Conservation (phyloP, 2,113 vertebrate genomes). For the Silurus meridionalis region DNA sequence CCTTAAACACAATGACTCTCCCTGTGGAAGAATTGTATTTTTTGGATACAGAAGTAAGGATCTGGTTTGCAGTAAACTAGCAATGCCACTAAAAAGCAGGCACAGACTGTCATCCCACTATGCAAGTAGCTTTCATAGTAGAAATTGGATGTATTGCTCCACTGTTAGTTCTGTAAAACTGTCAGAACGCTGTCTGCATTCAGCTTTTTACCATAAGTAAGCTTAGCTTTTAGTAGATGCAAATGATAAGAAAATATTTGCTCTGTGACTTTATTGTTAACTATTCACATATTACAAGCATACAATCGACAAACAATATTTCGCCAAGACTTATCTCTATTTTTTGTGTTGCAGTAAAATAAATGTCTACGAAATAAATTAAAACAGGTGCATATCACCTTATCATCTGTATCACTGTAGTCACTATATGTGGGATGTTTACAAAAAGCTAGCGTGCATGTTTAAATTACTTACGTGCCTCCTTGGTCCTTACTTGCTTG, state of each 20-base stretch:
- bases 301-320: neutral
- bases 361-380: neutral
- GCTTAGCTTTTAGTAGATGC: neutral
- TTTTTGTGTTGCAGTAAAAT: neutral
- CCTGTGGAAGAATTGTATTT: neutral
- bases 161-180: neutral
- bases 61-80: neutral
- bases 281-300: neutral
- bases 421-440: neutral
- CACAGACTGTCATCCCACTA: too few relatives aligned
- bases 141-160: neutral
- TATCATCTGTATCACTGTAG: too few relatives aligned
- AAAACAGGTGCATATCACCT: neutral
- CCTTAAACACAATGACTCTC: neutral
- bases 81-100: neutral
- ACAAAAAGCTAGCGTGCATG: neutral
- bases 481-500: conserved; percentile 88
- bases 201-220: neutral
- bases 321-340: neutral
- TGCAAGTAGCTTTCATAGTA: neutral
- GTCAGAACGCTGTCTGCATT: neutral
- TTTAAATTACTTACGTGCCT: conserved; percentile 81
- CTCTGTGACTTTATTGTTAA: neutral
- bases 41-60: neutral
- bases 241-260: neutral